Evolutionary conservation across 2,113 vertebrate genomes (phyloP).

Genomic region (Drymodes brunneopygia): DNA sequence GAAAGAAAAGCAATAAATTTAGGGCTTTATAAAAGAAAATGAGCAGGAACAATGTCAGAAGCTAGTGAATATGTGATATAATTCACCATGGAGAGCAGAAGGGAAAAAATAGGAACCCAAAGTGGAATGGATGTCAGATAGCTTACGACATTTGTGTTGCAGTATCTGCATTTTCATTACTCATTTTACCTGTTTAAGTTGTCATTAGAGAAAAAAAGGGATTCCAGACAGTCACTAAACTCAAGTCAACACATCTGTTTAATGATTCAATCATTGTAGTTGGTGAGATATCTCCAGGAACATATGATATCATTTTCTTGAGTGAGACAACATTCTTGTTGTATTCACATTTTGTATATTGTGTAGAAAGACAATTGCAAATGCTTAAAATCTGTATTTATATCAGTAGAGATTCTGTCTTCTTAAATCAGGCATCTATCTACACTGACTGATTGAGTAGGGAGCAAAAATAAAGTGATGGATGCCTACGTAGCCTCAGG

Average conservation of each 20-base stretch:
- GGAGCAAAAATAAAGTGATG: neutral
- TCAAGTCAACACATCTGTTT: neutral
- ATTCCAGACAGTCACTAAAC: neutral
- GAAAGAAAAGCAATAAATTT: conserved; percentile 31
- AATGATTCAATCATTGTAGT: neutral
- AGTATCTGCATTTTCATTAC: neutral
- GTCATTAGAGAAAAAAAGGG: neutral
- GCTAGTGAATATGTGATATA: conserved; percentile 4
- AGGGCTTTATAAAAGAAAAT: conserved; percentile 20
- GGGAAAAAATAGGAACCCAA: neutral
- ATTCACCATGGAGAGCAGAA: neutral
- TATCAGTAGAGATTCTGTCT: neutral
- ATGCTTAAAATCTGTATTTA: neutral
- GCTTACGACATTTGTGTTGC: neutral
- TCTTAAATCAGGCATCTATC: neutral
- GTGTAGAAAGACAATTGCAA: neutral
- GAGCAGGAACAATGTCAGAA: neutral
- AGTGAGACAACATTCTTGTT: neutral
- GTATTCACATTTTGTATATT: neutral
- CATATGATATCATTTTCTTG: neutral
- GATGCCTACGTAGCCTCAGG: neutral
- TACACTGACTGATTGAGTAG: neutral
- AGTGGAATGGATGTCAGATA: rapidly evolving
- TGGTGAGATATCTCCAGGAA: neutral
- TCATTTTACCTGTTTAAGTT: neutral